phyloP scores from a whole-genome alignment of 2,888 invertebrate genomes.

The Sminthurides aquaticus region DNA sequence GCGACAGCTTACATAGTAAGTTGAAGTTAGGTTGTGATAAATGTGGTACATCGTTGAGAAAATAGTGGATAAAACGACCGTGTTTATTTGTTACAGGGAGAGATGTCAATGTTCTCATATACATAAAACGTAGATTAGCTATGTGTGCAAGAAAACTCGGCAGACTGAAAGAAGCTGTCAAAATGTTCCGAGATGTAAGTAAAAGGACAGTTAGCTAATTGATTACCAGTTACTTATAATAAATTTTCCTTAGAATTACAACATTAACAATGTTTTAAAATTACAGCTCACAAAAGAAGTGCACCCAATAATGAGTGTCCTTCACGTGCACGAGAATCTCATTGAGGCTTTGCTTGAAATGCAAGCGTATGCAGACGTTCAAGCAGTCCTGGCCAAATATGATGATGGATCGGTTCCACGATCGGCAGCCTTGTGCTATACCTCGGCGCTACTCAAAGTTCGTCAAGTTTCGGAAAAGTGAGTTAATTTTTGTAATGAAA shows the following conservation, averaged over 20 bases:
- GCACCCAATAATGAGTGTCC: slow-evolving; percentile 86
- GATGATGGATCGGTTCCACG: slow-evolving; percentile 91
- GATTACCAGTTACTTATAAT: neutral
- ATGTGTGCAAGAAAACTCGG: slow-evolving; percentile 95
- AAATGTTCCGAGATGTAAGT: slow-evolving; percentile 82
- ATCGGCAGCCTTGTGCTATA: slow-evolving; percentile 90
- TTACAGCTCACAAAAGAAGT: slow-evolving; percentile 88
- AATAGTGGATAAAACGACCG: neutral
- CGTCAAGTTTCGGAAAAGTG: slow-evolving; percentile 78
- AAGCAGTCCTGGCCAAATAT: slow-evolving; percentile 82
- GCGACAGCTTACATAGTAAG: slow-evolving; percentile 64
- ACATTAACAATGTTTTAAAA: neutral
- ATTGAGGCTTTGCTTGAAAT: slow-evolving; percentile 91
- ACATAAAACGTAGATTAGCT: slow-evolving; percentile 86
- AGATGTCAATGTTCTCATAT: slow-evolving; percentile 88
- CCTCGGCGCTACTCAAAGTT: slow-evolving; percentile 86
- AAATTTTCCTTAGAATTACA: neutral
- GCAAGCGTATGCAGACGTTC: slow-evolving; percentile 94
- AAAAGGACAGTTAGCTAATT: neutral
- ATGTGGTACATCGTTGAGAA: neutral
- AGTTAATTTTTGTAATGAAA: too few relatives aligned
- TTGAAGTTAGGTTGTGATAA: slow-evolving; percentile 1
- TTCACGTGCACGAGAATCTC: slow-evolving; percentile 91
- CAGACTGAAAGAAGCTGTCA: slow-evolving; percentile 87
- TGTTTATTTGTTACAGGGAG: slow-evolving; percentile 53